Evolutionary conservation across 2,113 vertebrate genomes (phyloP).

Genomic region (Gallinago undulata): DNA sequence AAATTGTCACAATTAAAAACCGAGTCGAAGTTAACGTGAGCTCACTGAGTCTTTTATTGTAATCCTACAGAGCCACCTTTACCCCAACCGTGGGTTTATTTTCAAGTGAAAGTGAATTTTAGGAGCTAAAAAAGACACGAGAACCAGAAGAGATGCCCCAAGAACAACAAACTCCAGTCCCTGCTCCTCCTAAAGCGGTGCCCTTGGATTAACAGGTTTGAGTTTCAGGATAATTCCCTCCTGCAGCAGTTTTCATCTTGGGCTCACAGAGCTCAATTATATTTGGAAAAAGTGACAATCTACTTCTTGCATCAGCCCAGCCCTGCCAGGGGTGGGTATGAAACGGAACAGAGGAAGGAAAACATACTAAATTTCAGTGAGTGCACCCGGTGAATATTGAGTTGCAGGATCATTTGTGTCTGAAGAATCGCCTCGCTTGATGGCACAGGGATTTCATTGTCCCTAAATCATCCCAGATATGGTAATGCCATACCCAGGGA

Average conservation of each 20-base stretch:
- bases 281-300: background rate
- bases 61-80: background rate
- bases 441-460: constrained; percentile 20
- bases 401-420: background rate
- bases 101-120: background rate
- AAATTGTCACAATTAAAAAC: background rate
- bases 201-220: background rate
- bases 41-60: background rate
- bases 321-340: background rate
- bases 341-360: background rate
- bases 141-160: background rate
- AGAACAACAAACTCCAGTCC: fast-evolving
- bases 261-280: background rate
- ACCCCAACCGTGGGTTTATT: fast-evolving
- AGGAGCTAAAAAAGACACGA: fast-evolving
- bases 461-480: constrained; percentile 46
- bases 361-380: background rate
- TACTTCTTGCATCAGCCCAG: fast-evolving
- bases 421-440: background rate
- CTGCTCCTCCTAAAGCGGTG: background rate
- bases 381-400: background rate
- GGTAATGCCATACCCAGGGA: constrained; percentile 6
- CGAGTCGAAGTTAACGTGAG: background rate
- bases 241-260: background rate
- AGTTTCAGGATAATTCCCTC: background rate